Evolutionary conservation across 2,888 invertebrate species (phyloP).

Genomic region (Pemphredon lugubris): DNA sequence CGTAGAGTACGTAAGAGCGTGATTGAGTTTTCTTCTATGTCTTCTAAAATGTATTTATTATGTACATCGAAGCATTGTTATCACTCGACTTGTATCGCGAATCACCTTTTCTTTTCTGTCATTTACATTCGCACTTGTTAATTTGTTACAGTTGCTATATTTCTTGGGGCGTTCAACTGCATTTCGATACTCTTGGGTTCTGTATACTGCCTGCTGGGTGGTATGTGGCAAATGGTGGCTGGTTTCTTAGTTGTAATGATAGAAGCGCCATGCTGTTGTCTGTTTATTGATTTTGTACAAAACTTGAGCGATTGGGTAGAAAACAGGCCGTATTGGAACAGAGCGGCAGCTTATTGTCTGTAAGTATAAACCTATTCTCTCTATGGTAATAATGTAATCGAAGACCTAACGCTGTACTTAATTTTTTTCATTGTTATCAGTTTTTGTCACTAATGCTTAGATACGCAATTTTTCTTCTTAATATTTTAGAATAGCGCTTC

Average conservation of each 20-base stretch:
- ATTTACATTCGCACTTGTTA: neutral
- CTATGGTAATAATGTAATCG: neutral
- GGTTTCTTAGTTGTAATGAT: slow-evolving; percentile 94
- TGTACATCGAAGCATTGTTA: too few species aligned
- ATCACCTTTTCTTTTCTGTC: neutral
- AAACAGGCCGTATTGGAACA: slow-evolving; percentile 93
- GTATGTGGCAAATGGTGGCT: slow-evolving; percentile 93
- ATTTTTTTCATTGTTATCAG: slow-evolving; percentile 6
- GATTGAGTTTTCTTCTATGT: too few species aligned
- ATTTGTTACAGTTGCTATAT: slow-evolving; percentile 87
- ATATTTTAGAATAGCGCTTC: slow-evolving; percentile 87
- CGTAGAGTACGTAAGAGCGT: too few species aligned
- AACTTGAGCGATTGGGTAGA: slow-evolving; percentile 92
- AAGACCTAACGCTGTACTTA: slow-evolving; percentile 3
- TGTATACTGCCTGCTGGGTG: slow-evolving; percentile 87
- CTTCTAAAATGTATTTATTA: too few species aligned
- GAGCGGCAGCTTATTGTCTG: slow-evolving; percentile 92
- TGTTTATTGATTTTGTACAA: slow-evolving; percentile 97
- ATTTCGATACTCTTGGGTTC: slow-evolving; percentile 85
- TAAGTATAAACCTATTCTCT: slow-evolving; percentile 82
- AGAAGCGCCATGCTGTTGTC: slow-evolving; percentile 98
- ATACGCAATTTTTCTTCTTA: slow-evolving; percentile 4
- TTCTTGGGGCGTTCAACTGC: slow-evolving; percentile 90
- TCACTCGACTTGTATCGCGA: too few species aligned
- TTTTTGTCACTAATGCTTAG: neutral